Evolutionary conservation across 2,113 vertebrate genomes (phyloP).

Genomic region (Lophochroa leadbeateri): DNA sequence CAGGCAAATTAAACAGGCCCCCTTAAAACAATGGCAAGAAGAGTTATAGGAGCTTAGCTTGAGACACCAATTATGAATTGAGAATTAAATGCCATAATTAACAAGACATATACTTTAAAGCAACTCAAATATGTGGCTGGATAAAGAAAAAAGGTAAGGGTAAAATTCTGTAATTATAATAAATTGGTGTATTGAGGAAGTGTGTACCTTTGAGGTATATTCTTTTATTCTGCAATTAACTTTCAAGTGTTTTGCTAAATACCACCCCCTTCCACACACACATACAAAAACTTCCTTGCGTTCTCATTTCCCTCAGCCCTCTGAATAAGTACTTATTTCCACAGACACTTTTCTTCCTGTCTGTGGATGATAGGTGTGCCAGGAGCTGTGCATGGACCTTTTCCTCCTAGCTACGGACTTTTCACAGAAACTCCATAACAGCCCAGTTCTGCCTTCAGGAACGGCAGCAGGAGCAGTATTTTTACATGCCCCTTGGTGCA

Average conservation of each 20-base stretch:
- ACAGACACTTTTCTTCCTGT: not conserved
- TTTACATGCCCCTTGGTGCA: rapidly evolving
- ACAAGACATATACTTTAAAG: slow-evolving; percentile 73
- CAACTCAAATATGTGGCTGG: slow-evolving; percentile 76
- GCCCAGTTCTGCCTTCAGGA: not conserved
- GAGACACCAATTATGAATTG: slow-evolving; percentile 74
- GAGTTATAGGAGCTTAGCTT: slow-evolving; percentile 53
- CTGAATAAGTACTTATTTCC: not conserved
- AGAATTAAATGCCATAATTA: slow-evolving; percentile 77
- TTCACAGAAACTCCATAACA: not conserved
- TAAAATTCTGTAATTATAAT: slow-evolving; percentile 77
- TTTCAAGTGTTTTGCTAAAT: slow-evolving; percentile 52
- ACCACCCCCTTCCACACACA: not conserved
- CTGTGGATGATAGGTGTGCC: not conserved
- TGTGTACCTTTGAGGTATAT: slow-evolving; percentile 59
- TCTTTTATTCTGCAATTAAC: slow-evolving; percentile 67
- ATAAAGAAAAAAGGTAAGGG: slow-evolving; percentile 78
- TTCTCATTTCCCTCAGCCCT: not conserved
- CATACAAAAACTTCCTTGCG: not conserved
- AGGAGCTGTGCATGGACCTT: not conserved
- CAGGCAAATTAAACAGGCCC: slow-evolving; percentile 68
- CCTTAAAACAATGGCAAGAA: slow-evolving; percentile 68
- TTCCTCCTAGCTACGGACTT: not conserved
- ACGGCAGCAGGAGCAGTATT: not conserved
- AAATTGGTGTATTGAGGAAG: slow-evolving; percentile 54